Percentiles rank a stretch among this genome's conserved stretches.
Conservation (phyloP, 1,140 invertebrate genomes). For the Drosophila oshimai region DNA sequence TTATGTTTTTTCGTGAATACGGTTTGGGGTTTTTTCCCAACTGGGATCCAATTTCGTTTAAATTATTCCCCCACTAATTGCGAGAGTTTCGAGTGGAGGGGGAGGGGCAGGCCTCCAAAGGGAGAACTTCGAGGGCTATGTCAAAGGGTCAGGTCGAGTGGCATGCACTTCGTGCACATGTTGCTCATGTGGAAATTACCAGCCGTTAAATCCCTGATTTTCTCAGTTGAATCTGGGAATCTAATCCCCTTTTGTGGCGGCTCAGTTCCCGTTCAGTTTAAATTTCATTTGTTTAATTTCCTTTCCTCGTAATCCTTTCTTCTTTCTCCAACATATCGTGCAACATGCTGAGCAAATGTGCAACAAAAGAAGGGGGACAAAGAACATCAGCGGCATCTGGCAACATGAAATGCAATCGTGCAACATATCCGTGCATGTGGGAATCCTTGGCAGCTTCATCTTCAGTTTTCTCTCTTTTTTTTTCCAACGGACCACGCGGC, state of each 20-base stretch:
- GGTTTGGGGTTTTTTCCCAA: not conserved
- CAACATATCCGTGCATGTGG: slow-evolving; percentile 52
- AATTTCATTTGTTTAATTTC: slow-evolving; percentile 62
- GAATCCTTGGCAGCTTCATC: slow-evolving; percentile 31
- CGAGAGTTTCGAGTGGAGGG: slow-evolving; percentile 18
- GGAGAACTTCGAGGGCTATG: not conserved
- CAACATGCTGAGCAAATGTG: slow-evolving; percentile 59
- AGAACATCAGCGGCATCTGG: slow-evolving; percentile 45
- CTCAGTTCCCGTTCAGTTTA: slow-evolving; percentile 15
- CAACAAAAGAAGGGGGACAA: slow-evolving; percentile 22
- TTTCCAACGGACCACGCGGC: slow-evolving; percentile 26
- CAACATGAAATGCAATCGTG: slow-evolving; percentile 75
- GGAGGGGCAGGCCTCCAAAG: not conserved
- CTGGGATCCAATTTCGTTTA: slow-evolving; percentile 9
- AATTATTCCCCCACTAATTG: slow-evolving; percentile 37
- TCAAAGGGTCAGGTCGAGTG: slow-evolving; percentile 26
- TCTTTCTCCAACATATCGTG: slow-evolving; percentile 56
- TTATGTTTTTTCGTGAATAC: not conserved
- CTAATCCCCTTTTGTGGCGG: slow-evolving; percentile 15
- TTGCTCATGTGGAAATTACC: slow-evolving; percentile 7
- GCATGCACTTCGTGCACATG: slow-evolving; percentile 22
- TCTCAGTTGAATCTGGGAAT: slow-evolving; percentile 6
- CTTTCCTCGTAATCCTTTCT: not conserved
- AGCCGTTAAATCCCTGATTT: no score
- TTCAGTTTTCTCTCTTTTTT: not conserved